These are phyloP conservation scores for Leucozona laternaria DNA, from an alignment of 2,888 invertebrate genomes.

Conservation along the genomic window DNA sequence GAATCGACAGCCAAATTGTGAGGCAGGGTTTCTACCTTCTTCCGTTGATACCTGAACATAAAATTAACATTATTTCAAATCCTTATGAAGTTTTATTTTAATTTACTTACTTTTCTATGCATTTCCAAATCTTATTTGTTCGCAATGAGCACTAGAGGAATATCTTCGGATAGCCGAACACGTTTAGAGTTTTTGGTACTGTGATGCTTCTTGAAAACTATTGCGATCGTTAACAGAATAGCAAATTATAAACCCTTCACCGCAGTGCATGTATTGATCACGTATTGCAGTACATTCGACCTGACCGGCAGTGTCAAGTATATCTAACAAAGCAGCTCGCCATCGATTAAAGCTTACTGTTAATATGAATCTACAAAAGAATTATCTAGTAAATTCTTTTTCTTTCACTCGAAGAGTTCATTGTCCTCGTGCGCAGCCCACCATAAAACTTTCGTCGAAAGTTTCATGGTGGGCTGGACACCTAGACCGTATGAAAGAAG, in stretches of 20 bases:
- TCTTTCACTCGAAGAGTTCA: too few relatives aligned
- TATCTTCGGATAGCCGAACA: constrained; percentile 92
- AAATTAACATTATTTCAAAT: not conserved
- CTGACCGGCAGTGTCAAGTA: constrained; percentile 97
- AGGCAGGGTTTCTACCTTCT: constrained; percentile 92
- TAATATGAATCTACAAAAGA: constrained; percentile 98
- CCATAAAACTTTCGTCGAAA: too few relatives aligned
- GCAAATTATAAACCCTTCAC: constrained; percentile 96
- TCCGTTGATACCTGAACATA: constrained; percentile 89
- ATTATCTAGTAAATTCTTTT: too few relatives aligned
- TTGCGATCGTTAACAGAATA: constrained; percentile 95
- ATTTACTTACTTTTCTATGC: constrained; percentile 87
- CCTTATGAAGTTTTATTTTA: not conserved
- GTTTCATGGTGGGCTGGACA: too few relatives aligned
- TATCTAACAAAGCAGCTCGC: constrained; percentile 94
- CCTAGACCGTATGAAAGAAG: too few relatives aligned
- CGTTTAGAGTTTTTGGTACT: constrained; percentile 92
- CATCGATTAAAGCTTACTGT: constrained; percentile 96
- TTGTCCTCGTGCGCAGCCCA: too few relatives aligned
- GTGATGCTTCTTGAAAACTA: constrained; percentile 93
- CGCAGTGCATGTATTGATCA: constrained; percentile 97
- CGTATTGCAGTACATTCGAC: constrained; percentile 97
- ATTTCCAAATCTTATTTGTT: constrained; percentile 94
- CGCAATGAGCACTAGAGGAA: constrained; percentile 93
- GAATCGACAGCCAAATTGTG: constrained; percentile 94